These are phyloP conservation scores for Porites rus DNA, from an alignment of 92 coral and sea anemone genomes.

Conservation along the genomic window DNA sequence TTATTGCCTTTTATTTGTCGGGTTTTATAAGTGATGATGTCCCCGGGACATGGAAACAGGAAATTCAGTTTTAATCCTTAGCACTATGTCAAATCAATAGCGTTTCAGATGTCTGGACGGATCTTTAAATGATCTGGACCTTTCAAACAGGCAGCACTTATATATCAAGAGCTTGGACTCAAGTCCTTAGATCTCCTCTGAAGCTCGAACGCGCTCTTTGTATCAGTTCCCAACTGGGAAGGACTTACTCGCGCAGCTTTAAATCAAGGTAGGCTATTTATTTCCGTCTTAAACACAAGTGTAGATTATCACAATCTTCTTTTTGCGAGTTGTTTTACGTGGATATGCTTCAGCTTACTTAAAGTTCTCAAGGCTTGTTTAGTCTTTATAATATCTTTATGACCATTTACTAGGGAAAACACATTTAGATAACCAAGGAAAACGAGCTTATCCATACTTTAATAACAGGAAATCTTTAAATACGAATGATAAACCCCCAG, in stretches of 20 bases:
- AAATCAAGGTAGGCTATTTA: slow-evolving; percentile 22
- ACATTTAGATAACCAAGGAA: neutral
- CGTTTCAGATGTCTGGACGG: slow-evolving; percentile 24
- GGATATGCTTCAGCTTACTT: neutral
- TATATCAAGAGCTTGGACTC: slow-evolving; percentile 32
- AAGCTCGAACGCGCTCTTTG: slow-evolving; percentile 11
- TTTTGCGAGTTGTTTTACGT: neutral
- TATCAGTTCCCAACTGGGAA: neutral
- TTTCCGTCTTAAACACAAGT: neutral
- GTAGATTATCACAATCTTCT: slow-evolving; percentile 5
- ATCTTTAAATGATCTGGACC: slow-evolving; percentile 23
- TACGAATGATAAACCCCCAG: neutral
- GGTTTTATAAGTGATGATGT: slow-evolving; percentile 19
- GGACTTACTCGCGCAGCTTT: neutral
- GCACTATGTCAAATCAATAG: slow-evolving; percentile 20
- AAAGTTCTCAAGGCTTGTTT: neutral
- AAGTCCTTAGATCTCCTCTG: slow-evolving; percentile 31
- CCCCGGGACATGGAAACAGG: slow-evolving; percentile 22
- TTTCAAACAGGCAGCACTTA: slow-evolving; percentile 26
- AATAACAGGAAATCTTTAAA: neutral
- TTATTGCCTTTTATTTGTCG: slow-evolving; percentile 18
- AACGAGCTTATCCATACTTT: neutral
- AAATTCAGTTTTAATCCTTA: slow-evolving; percentile 26
- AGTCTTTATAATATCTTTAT: neutral
- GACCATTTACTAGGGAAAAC: neutral